phyloP scores from a whole-genome alignment of 2,797 vertebrate genomes.

The Tinamus major region DNA sequence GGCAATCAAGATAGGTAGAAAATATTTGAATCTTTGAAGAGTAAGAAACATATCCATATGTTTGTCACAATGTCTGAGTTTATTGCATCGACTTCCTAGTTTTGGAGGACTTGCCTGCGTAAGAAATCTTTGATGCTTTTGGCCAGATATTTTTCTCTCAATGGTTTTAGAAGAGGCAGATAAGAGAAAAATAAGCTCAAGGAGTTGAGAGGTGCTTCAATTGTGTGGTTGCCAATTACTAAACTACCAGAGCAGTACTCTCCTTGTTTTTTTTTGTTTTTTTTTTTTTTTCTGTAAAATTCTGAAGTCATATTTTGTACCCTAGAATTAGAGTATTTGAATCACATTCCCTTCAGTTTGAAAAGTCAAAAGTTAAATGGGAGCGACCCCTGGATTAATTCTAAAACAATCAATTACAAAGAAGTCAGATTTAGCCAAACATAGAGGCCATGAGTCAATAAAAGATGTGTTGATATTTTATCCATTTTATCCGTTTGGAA shows the following conservation, averaged over 20 bases:
- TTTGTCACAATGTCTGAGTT: neutral
- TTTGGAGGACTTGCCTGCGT: neutral
- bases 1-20: neutral
- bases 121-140: neutral
- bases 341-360: neutral
- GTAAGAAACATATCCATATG: neutral
- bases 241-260: neutral
- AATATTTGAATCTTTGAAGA: neutral
- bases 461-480: slow-evolving; percentile 1
- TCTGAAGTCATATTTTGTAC: neutral
- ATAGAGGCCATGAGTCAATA: neutral
- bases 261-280: neutral
- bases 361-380: slow-evolving; percentile 1
- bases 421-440: slow-evolving; percentile 4
- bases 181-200: neutral
- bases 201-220: neutral
- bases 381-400: neutral
- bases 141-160: neutral
- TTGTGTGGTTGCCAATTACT: neutral
- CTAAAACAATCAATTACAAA: neutral
- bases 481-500: neutral
- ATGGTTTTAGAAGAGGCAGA: neutral
- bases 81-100: neutral
- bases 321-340: neutral
- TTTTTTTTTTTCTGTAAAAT: neutral